A percentile compares a stretch with the other conserved stretches of the same genome.
Evolutionary conservation across 1,140 invertebrate genomes (phyloP).

Genomic region (Hyles euphorbiae): DNA sequence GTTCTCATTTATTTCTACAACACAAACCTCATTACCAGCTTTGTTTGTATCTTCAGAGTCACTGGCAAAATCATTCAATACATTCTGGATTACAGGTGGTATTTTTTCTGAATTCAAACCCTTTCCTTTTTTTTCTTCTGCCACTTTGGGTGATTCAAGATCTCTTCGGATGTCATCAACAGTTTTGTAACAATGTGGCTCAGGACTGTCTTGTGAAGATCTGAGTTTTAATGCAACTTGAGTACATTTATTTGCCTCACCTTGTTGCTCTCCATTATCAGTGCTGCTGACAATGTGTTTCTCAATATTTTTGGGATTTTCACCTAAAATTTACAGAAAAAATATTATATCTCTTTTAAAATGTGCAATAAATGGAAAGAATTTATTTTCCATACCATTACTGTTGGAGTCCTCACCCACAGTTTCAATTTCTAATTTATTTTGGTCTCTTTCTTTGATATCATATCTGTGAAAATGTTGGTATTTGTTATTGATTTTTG

Average conservation of each 20-base stretch:
- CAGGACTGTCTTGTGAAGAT: conserved; percentile 55
- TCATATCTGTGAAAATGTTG: conserved; percentile 40
- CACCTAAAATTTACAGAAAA: conserved; percentile 26
- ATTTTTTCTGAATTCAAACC: conserved; percentile 43
- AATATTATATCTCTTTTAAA: not conserved
- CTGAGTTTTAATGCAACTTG: conserved; percentile 35
- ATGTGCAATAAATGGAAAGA: not conserved
- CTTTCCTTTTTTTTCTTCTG: conserved; percentile 10
- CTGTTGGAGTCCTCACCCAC: conserved; percentile 31
- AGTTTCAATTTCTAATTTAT: conserved; percentile 42
- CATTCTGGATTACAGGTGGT: conserved; percentile 47
- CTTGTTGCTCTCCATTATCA: conserved; percentile 25
- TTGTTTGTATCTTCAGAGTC: conserved; percentile 40
- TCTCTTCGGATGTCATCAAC: conserved; percentile 48
- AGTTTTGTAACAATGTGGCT: conserved; percentile 52
- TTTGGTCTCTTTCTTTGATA: conserved; percentile 40
- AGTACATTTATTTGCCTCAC: conserved; percentile 46
- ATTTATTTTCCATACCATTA: conserved; percentile 29
- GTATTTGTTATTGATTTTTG: not conserved
- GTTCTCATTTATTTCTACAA: conserved; percentile 38
- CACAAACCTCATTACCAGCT: not conserved
- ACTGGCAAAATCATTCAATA: conserved; percentile 51
- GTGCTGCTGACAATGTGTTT: conserved; percentile 27
- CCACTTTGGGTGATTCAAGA: conserved; percentile 26
- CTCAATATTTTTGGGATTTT: conserved; percentile 27